These are phyloP conservation scores for Nomada ferruginata DNA, from an alignment of 2,888 invertebrate species.

Conservation along the genomic window DNA sequence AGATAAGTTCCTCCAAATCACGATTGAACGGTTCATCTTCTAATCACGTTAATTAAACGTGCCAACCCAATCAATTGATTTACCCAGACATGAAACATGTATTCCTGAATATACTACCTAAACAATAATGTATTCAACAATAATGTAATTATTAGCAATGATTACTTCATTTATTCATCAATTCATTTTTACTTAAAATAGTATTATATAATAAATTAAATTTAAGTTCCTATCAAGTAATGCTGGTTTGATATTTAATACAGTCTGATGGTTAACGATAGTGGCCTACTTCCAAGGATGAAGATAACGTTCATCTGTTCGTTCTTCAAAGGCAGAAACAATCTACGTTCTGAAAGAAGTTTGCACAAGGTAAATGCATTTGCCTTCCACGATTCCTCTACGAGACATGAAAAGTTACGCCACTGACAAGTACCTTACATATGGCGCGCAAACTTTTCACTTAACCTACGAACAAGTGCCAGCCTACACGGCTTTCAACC, in stretches of 20 bases:
- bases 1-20: neutral
- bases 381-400: conserved; percentile 26
- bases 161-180: no score
- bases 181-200: no score
- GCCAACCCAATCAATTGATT: neutral
- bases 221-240: no score
- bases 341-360: conserved; percentile 26
- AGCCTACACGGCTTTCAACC: conserved; percentile 15
- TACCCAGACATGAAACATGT: neutral
- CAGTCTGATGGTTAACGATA: no score
- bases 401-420: conserved; percentile 51
- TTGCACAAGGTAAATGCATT: conserved; percentile 44
- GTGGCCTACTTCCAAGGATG: no score
- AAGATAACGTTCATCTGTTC: no score
- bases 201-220: no score
- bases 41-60: neutral
- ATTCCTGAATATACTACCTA: neutral
- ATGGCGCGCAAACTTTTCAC: conserved; percentile 59
- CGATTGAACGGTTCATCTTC: neutral
- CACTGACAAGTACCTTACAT: conserved; percentile 35
- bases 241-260: no score
- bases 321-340: no score
- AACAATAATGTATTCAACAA: no score
- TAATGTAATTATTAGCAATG: no score
- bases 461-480: conserved; percentile 31